Evolutionary conservation across 2,113 vertebrate genomes (phyloP).

Genomic region (Serranochromis macrocephalus): DNA sequence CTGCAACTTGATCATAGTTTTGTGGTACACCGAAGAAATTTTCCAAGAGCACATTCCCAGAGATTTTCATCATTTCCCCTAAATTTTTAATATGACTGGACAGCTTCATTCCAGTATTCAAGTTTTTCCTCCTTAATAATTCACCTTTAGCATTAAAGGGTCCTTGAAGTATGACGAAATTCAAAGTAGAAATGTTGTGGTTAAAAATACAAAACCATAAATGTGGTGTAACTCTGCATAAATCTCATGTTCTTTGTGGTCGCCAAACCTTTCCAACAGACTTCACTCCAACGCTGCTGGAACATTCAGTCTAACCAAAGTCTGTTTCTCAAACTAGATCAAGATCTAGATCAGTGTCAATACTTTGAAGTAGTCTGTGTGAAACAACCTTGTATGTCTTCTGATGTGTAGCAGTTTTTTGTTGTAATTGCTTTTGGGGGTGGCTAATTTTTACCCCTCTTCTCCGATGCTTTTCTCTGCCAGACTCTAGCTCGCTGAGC

Average conservation of each 20-base stretch:
- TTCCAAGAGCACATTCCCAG: background rate
- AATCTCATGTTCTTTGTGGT: background rate
- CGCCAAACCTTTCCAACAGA: background rate
- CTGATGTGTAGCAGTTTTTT: background rate
- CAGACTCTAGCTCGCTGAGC: constrained; percentile 76
- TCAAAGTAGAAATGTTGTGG: background rate
- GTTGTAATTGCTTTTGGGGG: background rate
- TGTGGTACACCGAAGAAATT: background rate
- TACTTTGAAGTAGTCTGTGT: background rate
- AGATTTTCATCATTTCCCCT: background rate
- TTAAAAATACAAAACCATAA: background rate
- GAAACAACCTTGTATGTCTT: background rate
- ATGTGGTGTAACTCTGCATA: background rate
- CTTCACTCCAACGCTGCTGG: background rate
- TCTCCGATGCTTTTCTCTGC: background rate
- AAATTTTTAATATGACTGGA: background rate
- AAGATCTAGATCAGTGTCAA: background rate
- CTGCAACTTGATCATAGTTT: background rate
- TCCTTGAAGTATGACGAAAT: background rate
- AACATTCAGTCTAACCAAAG: background rate
- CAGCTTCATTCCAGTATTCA: background rate
- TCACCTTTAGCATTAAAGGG: background rate
- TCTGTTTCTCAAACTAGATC: background rate
- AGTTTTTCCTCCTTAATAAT: background rate
- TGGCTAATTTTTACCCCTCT: background rate